phyloP scores from a whole-genome alignment of 2,888 invertebrate genomes.

The Drosophila anomalata region DNA sequence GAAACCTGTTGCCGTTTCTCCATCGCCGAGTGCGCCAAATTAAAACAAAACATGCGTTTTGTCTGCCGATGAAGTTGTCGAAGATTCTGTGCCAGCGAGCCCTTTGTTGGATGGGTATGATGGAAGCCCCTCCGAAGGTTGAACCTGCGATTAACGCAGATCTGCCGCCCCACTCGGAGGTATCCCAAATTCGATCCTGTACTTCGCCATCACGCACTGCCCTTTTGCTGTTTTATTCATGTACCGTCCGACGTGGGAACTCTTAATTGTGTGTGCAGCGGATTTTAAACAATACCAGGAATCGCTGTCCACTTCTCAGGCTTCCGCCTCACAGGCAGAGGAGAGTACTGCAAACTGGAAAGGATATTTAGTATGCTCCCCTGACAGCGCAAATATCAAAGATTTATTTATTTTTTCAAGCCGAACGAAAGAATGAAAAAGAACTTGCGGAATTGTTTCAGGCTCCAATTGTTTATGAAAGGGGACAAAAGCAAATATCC shows the following conservation, averaged over 20 bases:
- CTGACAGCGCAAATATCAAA: conserved; percentile 65
- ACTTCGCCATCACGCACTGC: background rate
- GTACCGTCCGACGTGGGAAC: conserved; percentile 65
- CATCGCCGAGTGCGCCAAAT: conserved; percentile 59
- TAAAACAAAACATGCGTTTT: conserved; percentile 77
- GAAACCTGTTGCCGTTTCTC: conserved; percentile 64
- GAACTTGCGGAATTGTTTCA: conserved; percentile 44
- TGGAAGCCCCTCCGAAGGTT: too few species aligned
- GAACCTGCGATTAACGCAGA: too few species aligned
- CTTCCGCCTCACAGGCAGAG: conserved; percentile 16
- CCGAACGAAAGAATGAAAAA: conserved; percentile 4
- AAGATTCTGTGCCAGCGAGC: conserved; percentile 28
- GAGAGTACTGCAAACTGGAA: conserved; percentile 58
- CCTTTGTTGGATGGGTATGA: conserved; percentile 8
- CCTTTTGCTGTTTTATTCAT: conserved; percentile 69
- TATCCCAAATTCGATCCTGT: background rate
- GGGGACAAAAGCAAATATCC: conserved; percentile 34
- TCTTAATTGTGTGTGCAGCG: conserved; percentile 71
- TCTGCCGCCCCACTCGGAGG: background rate
- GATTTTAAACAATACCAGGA: conserved; percentile 54
- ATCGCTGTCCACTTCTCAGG: conserved; percentile 16
- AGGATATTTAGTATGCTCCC: conserved; percentile 69
- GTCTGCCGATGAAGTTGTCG: conserved; percentile 59
- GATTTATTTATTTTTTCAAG: conserved; percentile 58
- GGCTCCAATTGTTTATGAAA: conserved; percentile 54